Conservation (phyloP, 1,140 invertebrate genomes). For the Diprion similis region DNA sequence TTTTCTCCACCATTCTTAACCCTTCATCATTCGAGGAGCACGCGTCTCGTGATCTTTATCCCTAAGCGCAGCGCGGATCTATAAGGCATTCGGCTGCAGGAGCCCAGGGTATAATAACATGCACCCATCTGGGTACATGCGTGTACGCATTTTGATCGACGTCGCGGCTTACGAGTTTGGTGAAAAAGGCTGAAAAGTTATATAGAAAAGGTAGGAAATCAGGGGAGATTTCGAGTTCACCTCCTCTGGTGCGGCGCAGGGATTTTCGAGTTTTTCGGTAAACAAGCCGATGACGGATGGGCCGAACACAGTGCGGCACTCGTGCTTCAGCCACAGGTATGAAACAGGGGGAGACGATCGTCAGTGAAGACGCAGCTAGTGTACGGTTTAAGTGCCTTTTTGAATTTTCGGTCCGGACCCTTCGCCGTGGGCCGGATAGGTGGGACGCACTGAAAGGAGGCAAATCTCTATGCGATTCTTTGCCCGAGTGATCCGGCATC, state of each 20-base stretch:
- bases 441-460: background rate
- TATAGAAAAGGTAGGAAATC: background rate
- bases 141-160: background rate
- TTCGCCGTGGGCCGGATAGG: background rate
- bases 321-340: no score
- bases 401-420: background rate
- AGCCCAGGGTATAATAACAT: background rate
- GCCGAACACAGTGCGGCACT: background rate
- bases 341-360: background rate
- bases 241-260: no score
- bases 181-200: background rate
- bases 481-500: background rate
- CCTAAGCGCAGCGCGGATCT: background rate
- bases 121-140: background rate
- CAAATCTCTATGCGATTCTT: constrained; percentile 5
- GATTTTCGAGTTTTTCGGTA: background rate
- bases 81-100: no score
- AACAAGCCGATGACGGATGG: constrained; percentile 6
- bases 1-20: background rate
- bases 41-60: background rate
- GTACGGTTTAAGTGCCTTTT: background rate
- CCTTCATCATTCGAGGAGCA: background rate
- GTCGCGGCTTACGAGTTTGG: background rate
- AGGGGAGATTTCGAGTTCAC: no score
- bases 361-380: no score